These are phyloP conservation scores for Andrena praecox DNA, from an alignment of 2,888 invertebrate species.

Conservation along the genomic window DNA sequence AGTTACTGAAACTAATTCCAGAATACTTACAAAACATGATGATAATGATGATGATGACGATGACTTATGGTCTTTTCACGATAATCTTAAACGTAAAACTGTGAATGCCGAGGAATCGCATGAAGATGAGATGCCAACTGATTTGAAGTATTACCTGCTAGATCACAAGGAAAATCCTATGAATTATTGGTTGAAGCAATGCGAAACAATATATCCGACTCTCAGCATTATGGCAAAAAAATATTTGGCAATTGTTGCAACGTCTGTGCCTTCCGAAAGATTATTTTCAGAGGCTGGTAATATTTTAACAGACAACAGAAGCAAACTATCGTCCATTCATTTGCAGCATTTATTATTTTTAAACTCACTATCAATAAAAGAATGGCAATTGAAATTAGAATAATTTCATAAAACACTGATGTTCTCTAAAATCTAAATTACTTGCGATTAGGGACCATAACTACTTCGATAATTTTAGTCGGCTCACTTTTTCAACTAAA, in stretches of 20 bases:
- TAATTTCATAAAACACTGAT: no score
- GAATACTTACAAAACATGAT: not conserved
- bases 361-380: conserved; percentile 22
- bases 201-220: conserved; percentile 20
- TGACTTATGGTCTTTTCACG: not conserved
- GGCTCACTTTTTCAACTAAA: no score
- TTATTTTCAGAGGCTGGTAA: conserved; percentile 21
- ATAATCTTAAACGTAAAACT: conserved; percentile 11
- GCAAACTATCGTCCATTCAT: conserved; percentile 8
- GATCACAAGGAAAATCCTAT: conserved; percentile 17
- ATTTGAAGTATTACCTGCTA: conserved; percentile 27
- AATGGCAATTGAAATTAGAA: conserved; percentile 31
- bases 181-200: conserved; percentile 3
- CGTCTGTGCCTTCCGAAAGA: conserved; percentile 32
- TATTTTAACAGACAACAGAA: conserved; percentile 26
- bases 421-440: no score
- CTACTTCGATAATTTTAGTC: no score
- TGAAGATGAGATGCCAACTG: conserved; percentile 27
- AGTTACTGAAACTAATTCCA: conserved; percentile 7
- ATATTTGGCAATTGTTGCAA: conserved; percentile 24
- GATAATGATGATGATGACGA: no score
- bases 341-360: conserved; percentile 21
- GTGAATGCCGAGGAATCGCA: not conserved
- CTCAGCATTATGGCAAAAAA: conserved; percentile 23
- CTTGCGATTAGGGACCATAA: no score